These are phyloP conservation scores for Cotesia vestalis DNA, from an alignment of 1,140 invertebrate genomes.

Conservation along the genomic window DNA sequence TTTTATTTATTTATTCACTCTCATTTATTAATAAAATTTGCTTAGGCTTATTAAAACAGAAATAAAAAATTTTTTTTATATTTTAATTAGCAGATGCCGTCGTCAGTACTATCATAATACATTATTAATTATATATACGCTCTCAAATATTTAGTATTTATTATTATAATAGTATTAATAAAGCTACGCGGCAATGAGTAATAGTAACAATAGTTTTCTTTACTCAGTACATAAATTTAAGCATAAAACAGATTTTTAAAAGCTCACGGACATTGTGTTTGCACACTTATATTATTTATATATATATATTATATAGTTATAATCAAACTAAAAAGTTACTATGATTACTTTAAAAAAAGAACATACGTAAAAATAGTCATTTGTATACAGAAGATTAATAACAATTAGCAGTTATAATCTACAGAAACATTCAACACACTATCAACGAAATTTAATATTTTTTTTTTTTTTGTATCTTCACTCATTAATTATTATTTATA, in stretches of 20 bases:
- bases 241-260: too few species aligned
- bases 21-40: constrained; percentile 14
- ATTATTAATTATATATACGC: too few species aligned
- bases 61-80: too few species aligned
- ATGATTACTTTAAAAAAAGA: constrained; percentile 46
- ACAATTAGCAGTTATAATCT: constrained; percentile 57
- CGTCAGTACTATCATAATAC: too few species aligned
- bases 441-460: constrained; percentile 58
- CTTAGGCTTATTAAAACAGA: background rate
- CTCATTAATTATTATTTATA: constrained; percentile 4
- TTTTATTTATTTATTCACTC: constrained; percentile 4
- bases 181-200: too few species aligned
- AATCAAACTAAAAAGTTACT: constrained; percentile 41
- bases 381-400: constrained; percentile 43
- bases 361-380: constrained; percentile 27
- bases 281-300: too few species aligned
- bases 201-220: too few species aligned
- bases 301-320: constrained; percentile 7
- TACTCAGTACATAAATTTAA: too few species aligned
- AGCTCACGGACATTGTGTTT: too few species aligned
- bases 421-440: constrained; percentile 61
- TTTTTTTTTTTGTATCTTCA: constrained; percentile 28
- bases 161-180: too few species aligned
- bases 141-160: too few species aligned
- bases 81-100: too few species aligned